Evolutionary conservation across 2,113 vertebrate genomes (phyloP).

Genomic region (Crotalus tigris): DNA sequence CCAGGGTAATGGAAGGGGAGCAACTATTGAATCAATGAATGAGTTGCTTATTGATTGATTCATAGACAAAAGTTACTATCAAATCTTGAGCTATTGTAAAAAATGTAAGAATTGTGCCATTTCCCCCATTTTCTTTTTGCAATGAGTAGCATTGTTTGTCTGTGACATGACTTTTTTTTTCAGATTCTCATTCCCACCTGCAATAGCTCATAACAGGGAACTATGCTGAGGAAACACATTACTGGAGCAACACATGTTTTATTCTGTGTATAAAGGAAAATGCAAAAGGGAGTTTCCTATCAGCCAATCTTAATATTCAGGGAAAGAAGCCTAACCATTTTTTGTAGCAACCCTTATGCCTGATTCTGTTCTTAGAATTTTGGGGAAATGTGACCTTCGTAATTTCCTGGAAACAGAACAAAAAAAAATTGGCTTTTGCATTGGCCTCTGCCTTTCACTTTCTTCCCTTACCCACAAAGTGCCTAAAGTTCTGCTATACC

Average conservation of each 20-base stretch:
- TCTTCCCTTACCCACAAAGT: slow-evolving; percentile 18
- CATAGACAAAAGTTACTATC: background rate
- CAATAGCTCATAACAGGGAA: background rate
- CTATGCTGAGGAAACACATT: background rate
- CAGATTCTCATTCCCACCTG: background rate
- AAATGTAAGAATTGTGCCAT: background rate
- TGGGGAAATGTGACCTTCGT: background rate
- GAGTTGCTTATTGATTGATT: background rate
- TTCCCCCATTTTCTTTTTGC: background rate
- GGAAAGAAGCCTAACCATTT: background rate
- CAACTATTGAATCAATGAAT: background rate
- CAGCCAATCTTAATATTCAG: background rate
- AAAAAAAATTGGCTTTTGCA: background rate
- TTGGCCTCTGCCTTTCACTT: slow-evolving; percentile 12
- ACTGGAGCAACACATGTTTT: background rate
- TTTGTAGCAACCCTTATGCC: background rate
- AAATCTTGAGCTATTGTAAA: background rate
- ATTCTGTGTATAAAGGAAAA: background rate
- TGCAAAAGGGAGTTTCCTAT: background rate
- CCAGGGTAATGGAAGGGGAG: background rate
- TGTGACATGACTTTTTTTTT: background rate
- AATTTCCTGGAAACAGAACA: background rate
- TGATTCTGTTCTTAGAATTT: background rate
- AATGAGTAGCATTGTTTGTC: background rate
- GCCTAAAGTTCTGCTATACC: slow-evolving; percentile 28